Base-by-base conservation (phyloP, 2,888 invertebrate genomes). In the Nymphalis polychloros region DNA sequence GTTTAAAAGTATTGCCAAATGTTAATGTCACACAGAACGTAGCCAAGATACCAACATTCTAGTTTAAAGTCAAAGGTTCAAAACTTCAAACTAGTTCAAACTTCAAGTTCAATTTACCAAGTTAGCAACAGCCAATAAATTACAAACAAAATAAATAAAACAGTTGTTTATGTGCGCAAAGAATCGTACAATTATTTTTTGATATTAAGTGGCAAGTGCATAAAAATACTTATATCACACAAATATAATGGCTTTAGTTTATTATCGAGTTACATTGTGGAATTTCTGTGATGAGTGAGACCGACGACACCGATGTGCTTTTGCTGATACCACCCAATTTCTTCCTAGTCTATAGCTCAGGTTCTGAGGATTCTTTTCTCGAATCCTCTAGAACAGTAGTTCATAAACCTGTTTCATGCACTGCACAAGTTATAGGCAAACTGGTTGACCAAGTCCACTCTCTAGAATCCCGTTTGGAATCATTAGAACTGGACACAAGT, bases 291-390 rank as follows among this genome's bases (percentile, higher is more conserved):
- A 93, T 93, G 93, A 93, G 92, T 92, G 93, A 93, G 73, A 93
- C 93, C 73, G 97, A 97, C 93, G 97, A 97, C 89, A 97, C 97
- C 6, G 97, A 97, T 88, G 94, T 96, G 79, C 93, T 97, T 73
- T 87, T 97, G 77, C 86, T 96, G 77, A 96, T 97, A 83, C 96
- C 97, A 71, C 97, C 97, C 17, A 94, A 96, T 84, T 95, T 96
- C 79, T 96, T 95, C 80, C 82, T 94, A 41, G 93, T 95, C n/a
- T 89, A 94, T 74, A 93, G 93, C 63, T 92, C 93, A n/a, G 94
- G 93, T 35, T 93, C 94, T 1, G 94, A 94, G 31, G 90, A 92
- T 71, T 91, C 92, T 8, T 72, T 88, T 27, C 78, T 91, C 62
- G 86, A 89, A 72, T 89, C 91, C 2, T 89, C 91, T 53, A 87